Conservation (phyloP, 1,140 invertebrate species). For the Hypsibius dujardini region DNA sequence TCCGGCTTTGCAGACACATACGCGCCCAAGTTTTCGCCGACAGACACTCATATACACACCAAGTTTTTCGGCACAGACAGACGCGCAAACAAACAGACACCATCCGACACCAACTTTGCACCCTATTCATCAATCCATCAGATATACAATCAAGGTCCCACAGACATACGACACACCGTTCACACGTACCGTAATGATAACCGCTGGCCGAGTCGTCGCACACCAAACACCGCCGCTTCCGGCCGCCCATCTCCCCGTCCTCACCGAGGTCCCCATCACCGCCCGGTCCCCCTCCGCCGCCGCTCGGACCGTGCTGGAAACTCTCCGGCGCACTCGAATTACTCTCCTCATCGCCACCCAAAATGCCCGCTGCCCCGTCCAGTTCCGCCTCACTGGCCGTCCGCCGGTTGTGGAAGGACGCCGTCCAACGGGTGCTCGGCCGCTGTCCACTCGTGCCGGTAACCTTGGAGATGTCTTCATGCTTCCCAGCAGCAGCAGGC, state of each 20-base stretch:
- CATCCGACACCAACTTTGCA: too few species aligned
- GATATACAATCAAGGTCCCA: too few species aligned
- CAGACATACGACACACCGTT: too few species aligned
- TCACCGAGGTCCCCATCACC: slow-evolving; percentile 43
- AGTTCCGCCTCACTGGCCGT: not conserved
- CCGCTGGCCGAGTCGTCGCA: slow-evolving; percentile 93
- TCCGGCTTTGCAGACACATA: too few species aligned
- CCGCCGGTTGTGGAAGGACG: not conserved
- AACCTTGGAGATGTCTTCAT: not conserved
- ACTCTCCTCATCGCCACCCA: not conserved
- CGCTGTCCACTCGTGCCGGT: not conserved
- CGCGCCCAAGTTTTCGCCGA: too few species aligned
- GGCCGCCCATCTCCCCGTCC: slow-evolving; percentile 33
- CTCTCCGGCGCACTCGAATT: slow-evolving; percentile 23
- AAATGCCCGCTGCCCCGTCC: not conserved
- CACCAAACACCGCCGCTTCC: slow-evolving; percentile 64
- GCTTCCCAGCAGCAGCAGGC: not conserved
- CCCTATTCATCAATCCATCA: too few species aligned
- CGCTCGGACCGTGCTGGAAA: too few species aligned
- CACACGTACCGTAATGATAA: slow-evolving; percentile 87
- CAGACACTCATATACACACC: too few species aligned
- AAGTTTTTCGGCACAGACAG: too few species aligned
- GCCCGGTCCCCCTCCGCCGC: slow-evolving; percentile 18
- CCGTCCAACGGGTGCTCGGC: not conserved
- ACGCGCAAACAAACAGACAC: too few species aligned